Conservation (phyloP, 2,888 invertebrate genomes). For the Ophion ellenae region DNA sequence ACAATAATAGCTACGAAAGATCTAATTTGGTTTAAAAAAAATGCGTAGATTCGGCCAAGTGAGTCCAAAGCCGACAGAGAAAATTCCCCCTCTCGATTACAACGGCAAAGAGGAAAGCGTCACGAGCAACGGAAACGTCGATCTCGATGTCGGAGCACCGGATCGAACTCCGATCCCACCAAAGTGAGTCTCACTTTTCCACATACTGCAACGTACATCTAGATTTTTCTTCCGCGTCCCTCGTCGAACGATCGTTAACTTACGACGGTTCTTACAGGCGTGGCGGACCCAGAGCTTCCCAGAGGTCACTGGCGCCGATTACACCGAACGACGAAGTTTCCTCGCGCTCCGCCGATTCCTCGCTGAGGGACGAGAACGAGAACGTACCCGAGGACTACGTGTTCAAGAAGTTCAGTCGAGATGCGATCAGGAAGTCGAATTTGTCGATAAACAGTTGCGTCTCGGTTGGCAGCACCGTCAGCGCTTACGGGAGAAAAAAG, state of each 20-base stretch:
- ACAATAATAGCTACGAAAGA: too few relatives aligned
- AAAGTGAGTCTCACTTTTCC: slow-evolving; percentile 64
- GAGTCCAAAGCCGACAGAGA: slow-evolving; percentile 76
- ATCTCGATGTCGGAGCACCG: slow-evolving; percentile 66
- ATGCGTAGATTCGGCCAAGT: slow-evolving; percentile 77
- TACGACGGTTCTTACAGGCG: slow-evolving; percentile 70
- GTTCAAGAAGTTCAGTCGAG: slow-evolving; percentile 78
- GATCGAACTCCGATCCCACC: slow-evolving; percentile 78
- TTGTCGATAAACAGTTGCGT: slow-evolving; percentile 80
- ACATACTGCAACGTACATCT: neutral
- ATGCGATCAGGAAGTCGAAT: slow-evolving; percentile 79
- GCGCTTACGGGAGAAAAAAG: slow-evolving; percentile 87
- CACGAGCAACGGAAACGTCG: slow-evolving; percentile 66
- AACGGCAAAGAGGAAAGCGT: slow-evolving; percentile 67
- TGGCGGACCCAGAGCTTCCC: slow-evolving; percentile 76
- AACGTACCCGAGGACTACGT: slow-evolving; percentile 77
- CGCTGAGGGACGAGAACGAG: slow-evolving; percentile 78
- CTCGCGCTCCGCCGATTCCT: slow-evolving; percentile 67
- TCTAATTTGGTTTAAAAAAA: neutral
- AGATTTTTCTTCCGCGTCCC: neutral
- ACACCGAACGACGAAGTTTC: slow-evolving; percentile 61
- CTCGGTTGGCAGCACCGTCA: slow-evolving; percentile 82
- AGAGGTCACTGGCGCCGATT: slow-evolving; percentile 69
- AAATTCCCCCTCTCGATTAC: slow-evolving; percentile 76
- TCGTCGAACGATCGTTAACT: neutral